These are phyloP conservation scores for Lasioglossum vierecki DNA, from an alignment of 2,888 invertebrate species.

Conservation along the genomic window DNA sequence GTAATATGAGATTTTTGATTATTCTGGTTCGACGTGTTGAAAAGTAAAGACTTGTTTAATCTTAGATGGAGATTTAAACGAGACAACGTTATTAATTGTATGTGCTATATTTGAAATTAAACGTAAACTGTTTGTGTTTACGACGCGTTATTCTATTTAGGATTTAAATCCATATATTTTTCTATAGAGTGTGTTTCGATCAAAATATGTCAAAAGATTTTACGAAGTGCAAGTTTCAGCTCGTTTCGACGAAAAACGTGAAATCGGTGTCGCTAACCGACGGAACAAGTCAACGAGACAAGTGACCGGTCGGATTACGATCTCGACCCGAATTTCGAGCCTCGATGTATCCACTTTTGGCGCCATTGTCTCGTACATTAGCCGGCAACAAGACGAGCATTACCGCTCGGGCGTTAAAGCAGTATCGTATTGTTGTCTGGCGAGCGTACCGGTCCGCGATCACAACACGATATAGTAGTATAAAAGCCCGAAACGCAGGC, in stretches of 20 bases:
- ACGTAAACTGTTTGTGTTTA: too few species aligned
- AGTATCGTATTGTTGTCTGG: slow-evolving; percentile 32
- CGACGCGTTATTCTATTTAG: too few species aligned
- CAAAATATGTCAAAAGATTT: not conserved
- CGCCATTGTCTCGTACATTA: slow-evolving; percentile 22
- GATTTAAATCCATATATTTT: too few species aligned
- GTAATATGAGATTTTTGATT: too few species aligned
- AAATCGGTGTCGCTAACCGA: not conserved
- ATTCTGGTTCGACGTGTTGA: too few species aligned
- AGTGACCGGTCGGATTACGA: slow-evolving; percentile 5
- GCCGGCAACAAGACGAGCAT: slow-evolving; percentile 16
- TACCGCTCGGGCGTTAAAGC: slow-evolving; percentile 45
- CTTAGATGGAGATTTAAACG: too few species aligned
- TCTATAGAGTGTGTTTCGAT: not conserved
- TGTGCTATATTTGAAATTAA: too few species aligned
- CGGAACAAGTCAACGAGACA: slow-evolving; percentile 13
- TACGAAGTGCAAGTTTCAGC: not conserved
- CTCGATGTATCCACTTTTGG: slow-evolving; percentile 17
- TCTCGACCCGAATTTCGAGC: slow-evolving; percentile 4
- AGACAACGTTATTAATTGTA: too few species aligned
- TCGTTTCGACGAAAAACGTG: not conserved
- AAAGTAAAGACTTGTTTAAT: too few species aligned
- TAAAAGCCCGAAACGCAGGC: slow-evolving; percentile 14
- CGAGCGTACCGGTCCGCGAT: slow-evolving; percentile 35
- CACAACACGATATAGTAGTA: slow-evolving; percentile 31